Conservation (phyloP, 64 coral and sea anemone species). For the Pocillopora verrucosa region DNA sequence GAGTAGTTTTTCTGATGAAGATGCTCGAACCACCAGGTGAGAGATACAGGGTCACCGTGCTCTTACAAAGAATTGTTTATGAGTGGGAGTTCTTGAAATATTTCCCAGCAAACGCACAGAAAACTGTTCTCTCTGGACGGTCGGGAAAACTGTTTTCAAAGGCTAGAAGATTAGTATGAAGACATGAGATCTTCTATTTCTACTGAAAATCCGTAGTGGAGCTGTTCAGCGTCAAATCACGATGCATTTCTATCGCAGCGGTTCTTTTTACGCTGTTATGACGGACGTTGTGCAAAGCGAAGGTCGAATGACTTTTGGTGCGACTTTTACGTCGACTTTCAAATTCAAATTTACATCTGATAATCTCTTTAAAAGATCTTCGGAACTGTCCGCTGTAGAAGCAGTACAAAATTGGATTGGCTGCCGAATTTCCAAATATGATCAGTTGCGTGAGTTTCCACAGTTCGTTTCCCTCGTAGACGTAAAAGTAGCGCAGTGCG, state of each 20-base stretch:
- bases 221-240: background rate
- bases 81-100: background rate
- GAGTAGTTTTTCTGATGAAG: too few species aligned
- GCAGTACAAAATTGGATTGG: constrained; percentile 83
- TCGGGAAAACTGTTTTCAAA: background rate
- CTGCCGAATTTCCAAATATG: constrained; percentile 78
- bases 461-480: constrained; percentile 52
- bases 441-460: constrained; percentile 82
- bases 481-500: constrained; percentile 59
- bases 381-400: constrained; percentile 86
- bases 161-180: background rate
- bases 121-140: background rate
- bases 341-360: constrained; percentile 59
- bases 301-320: background rate
- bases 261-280: background rate
- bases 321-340: background rate
- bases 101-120: background rate
- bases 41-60: too few species aligned
- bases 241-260: background rate
- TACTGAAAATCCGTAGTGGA: background rate
- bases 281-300: constrained; percentile 6
- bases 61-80: too few species aligned
- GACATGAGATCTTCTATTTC: background rate
- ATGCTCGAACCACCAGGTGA: too few species aligned
- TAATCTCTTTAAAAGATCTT: constrained; percentile 76